Evolutionary conservation across 2,797 vertebrate genomes (phyloP), one percentile per base, ranked within the genome.

Genomic region (Neosilurus mollespiculum): DNA sequence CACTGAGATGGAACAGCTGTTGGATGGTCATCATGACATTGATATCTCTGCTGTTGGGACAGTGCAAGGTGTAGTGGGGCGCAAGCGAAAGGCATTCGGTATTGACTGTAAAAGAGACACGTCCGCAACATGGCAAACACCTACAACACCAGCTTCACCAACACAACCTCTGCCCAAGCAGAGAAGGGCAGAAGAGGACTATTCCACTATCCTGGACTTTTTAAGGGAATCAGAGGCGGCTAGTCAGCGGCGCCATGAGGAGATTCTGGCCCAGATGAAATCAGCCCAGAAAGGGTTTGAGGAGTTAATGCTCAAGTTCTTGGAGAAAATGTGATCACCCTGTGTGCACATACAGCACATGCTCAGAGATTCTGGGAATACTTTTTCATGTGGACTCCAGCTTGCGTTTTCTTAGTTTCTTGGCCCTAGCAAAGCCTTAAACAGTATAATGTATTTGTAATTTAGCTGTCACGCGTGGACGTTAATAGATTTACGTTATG

Each of bases 191-290:
- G 78, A 80, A 20, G 78, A 80, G 20, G 64, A 80, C 20, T 80
- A 80, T 43, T 69, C 64, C 11, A 80, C 64, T 34, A 64, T 80
- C 56, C 64, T 80, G 53, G 78, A 80, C 51, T 80, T 80, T 80
- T 80, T 80, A 80, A 80, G 54, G 30, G 64, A 80, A 69, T 80
- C 78, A 22, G 65, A 67, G 18, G 62, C 65, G 1, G 78, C 78
- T 58, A 67, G 78, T 69, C 78, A 80, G 78, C 78, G 65, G 24
- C 78, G 78, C 22, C 78, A 80, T 9, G 78, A 80, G 78, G 78
- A 80, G 69, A 69, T 69, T 37, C 26, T 80, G 65, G 65, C 78
- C 18, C 78, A 80, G 53, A 80, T 80, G 78, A 80, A 80, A 58
- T 80, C 78, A 1, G 78, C 62, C 8, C 78, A 80, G 20, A 58